phyloP scores from a whole-genome alignment of 2,113 vertebrate species.

The Carlito syrichta region DNA sequence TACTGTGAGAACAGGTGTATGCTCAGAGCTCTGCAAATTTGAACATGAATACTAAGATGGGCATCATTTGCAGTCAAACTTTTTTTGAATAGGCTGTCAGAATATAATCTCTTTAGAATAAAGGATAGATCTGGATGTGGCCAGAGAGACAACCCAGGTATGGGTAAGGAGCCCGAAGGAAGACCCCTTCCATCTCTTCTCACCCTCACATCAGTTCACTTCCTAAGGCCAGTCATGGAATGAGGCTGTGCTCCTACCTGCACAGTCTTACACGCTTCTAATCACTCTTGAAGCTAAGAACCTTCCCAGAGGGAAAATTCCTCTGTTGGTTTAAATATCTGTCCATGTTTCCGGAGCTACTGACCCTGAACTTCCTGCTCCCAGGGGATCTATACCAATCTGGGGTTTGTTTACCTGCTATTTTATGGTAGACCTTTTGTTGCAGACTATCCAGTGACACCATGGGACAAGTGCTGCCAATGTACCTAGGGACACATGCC shows the following conservation, averaged over 20 bases:
- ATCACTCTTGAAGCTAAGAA: neutral
- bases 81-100: neutral
- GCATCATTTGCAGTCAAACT: too few species aligned
- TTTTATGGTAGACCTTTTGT: neutral
- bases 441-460: neutral
- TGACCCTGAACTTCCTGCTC: slow-evolving; percentile 56
- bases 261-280: neutral
- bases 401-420: neutral
- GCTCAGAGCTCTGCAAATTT: neutral
- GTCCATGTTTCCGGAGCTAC: slow-evolving; percentile 30
- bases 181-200: neutral
- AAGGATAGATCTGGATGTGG: neutral
- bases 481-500: neutral
- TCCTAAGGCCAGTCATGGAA: neutral
- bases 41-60: neutral
- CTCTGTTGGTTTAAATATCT: slow-evolving; percentile 56
- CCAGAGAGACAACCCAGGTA: neutral
- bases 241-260: neutral
- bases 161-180: neutral
- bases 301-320: slow-evolving; percentile 39
- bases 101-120: neutral
- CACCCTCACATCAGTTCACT: neutral
- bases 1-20: neutral
- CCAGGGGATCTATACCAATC: neutral
- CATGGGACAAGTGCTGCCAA: neutral